A percentile compares a stretch with the other conserved stretches of the same genome.
Conservation (phyloP, 2,797 vertebrate genomes). For the Bradypodion ventrale region DNA sequence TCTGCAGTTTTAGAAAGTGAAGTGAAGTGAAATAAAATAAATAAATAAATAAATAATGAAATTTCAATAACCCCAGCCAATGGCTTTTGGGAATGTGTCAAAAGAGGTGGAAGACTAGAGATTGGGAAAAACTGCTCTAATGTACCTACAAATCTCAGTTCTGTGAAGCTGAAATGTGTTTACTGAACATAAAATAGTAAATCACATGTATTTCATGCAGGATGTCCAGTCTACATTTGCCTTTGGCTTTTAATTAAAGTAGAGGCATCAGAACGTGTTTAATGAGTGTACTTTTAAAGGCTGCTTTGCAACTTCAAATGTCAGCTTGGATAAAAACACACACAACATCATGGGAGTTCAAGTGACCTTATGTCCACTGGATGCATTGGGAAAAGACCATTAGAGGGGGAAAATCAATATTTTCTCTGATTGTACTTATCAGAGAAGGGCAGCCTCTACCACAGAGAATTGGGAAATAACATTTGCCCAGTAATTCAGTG, state of each 20-base stretch:
- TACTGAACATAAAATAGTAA: not conserved
- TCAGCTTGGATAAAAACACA: conserved; percentile 34
- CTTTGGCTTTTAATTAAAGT: conserved; percentile 25
- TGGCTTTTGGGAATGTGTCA: no score
- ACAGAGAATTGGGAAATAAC: conserved; percentile 7
- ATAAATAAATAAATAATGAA: no score
- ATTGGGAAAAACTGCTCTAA: no score
- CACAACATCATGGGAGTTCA: not conserved
- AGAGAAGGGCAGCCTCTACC: conserved; percentile 32
- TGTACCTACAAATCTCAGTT: not conserved
- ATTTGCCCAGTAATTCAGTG: not conserved
- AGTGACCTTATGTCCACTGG: not conserved
- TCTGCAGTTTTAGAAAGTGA: no score
- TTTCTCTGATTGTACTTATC: conserved; percentile 24
- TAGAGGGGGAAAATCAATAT: not conserved
- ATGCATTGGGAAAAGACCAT: not conserved
- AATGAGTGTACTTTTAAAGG: conserved; percentile 4
- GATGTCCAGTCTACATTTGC: not conserved
- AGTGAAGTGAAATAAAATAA: no score
- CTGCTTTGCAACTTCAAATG: not conserved
- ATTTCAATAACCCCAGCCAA: no score
- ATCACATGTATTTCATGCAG: not conserved
- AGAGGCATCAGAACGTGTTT: conserved; percentile 13
- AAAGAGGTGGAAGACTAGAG: no score
- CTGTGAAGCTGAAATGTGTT: not conserved